Conservation (phyloP, 2,888 invertebrate species). For the Branchellion lobata region DNA sequence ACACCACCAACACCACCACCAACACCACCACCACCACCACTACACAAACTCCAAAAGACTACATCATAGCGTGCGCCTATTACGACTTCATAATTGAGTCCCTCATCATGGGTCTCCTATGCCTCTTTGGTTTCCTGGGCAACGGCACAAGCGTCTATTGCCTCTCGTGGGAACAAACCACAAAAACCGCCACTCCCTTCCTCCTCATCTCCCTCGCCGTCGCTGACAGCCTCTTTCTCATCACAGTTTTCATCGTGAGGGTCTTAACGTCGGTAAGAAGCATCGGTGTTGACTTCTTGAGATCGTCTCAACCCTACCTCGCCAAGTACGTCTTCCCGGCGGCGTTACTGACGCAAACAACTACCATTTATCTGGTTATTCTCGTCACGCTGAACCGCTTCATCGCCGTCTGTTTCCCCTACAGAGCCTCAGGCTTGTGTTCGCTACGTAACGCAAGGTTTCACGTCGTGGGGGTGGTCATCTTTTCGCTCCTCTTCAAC, state of each 20-base stretch:
- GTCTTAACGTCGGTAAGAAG: constrained; percentile 50
- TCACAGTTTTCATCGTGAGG: constrained; percentile 50
- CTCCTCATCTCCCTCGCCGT: constrained; percentile 52
- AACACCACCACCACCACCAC: background rate
- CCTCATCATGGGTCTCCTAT: constrained; percentile 52
- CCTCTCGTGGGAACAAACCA: constrained; percentile 49
- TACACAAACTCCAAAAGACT: background rate
- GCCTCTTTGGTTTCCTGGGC: constrained; percentile 52
- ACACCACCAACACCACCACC: background rate
- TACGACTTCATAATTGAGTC: constrained; percentile 53
- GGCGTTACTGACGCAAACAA: constrained; percentile 51
- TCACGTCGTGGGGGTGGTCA: constrained; percentile 50
- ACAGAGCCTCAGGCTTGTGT: constrained; percentile 51
- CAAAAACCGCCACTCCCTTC: constrained; percentile 53
- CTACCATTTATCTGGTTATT: constrained; percentile 52
- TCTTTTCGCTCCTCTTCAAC: constrained; percentile 51
- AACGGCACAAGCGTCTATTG: constrained; percentile 52
- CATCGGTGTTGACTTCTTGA: constrained; percentile 46
- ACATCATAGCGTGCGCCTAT: constrained; percentile 42
- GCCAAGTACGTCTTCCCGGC: constrained; percentile 51
- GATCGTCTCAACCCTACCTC: constrained; percentile 48
- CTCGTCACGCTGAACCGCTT: constrained; percentile 53
- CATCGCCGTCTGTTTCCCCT: constrained; percentile 52
- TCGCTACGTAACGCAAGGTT: constrained; percentile 49
- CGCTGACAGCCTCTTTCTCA: constrained; percentile 52